Evolutionary conservation across 2,888 invertebrate species (phyloP).

Genomic region (Steromphala cineraria): DNA sequence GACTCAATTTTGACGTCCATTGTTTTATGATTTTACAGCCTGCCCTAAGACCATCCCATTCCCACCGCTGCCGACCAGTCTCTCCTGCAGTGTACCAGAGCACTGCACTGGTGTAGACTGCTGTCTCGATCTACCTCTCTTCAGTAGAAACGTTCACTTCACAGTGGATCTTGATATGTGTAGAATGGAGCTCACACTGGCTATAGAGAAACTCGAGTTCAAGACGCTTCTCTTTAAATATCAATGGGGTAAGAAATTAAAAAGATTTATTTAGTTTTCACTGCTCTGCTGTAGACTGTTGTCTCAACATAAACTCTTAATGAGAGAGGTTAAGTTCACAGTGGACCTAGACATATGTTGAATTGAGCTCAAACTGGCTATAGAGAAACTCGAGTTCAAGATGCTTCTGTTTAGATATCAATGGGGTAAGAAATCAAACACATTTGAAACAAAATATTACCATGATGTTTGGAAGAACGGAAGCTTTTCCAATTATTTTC

Average conservation of each 20-base stretch:
- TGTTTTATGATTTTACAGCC: constrained; percentile 23
- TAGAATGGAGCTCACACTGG: constrained; percentile 27
- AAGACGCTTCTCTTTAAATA: constrained; percentile 12
- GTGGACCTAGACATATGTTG: constrained; percentile 32
- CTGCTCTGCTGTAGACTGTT: constrained; percentile 38
- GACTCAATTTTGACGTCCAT: too few relatives aligned
- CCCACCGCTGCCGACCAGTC: neutral
- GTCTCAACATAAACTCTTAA: constrained; percentile 35
- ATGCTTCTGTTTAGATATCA: too few relatives aligned
- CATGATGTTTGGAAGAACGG: too few relatives aligned
- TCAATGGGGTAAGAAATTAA: constrained; percentile 10
- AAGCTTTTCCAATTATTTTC: too few relatives aligned
- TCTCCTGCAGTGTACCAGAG: constrained; percentile 24
- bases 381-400: constrained; percentile 28
- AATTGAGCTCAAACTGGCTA: constrained; percentile 24
- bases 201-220: constrained; percentile 29
- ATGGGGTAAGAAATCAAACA: too few relatives aligned
- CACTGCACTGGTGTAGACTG: constrained; percentile 36
- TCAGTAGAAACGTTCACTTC: constrained; percentile 26
- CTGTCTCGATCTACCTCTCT: constrained; percentile 38
- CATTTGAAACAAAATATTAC: too few relatives aligned
- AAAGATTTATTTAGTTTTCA: too few relatives aligned
- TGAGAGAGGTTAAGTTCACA: constrained; percentile 21
- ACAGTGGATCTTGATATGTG: constrained; percentile 31
- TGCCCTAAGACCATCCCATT: constrained; percentile 21